Percentiles rank a stretch among this genome's conserved stretches.
phyloP scores from a whole-genome alignment of 2,797 vertebrate species.

The Amblyopsis hoosieri region DNA sequence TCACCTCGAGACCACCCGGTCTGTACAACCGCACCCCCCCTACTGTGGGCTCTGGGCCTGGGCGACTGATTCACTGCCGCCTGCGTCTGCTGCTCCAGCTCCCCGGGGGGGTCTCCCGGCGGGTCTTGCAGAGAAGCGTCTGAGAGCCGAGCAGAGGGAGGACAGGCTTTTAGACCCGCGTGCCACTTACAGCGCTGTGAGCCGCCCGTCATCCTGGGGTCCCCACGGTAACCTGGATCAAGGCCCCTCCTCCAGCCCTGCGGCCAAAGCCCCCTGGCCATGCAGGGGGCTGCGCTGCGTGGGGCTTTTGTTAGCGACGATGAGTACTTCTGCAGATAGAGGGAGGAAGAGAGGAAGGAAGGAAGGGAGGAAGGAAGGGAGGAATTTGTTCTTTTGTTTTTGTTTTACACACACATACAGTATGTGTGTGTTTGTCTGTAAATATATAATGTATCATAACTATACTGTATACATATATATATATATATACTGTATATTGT shows the following conservation, averaged over 20 bases:
- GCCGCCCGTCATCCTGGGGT: conserved; percentile 39
- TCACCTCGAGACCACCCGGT: not conserved
- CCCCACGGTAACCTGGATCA: conserved; percentile 54
- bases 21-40: conserved; percentile 40
- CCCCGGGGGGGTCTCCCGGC: conserved; percentile 43
- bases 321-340: conserved; percentile 1
- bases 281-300: conserved; percentile 42
- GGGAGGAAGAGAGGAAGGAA: not conserved
- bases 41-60: conserved; percentile 26
- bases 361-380: not conserved
- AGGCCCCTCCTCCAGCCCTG: conserved; percentile 54
- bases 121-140: conserved; percentile 47
- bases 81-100: conserved; percentile 24
- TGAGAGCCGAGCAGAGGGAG: conserved; percentile 48
- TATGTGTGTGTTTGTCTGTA: too few species aligned
- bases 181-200: conserved; percentile 50
- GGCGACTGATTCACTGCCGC: conserved; percentile 17
- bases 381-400: not conserved
- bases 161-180: conserved; percentile 50
- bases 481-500: too few species aligned
- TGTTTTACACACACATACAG: too few species aligned
- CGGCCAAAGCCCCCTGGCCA: conserved; percentile 62
- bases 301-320: conserved; percentile 24
- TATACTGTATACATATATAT: too few species aligned
- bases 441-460: conserved; percentile 14